Conservation (phyloP, 2,888 invertebrate species). For the Reticulitermes lucifugus region DNA sequence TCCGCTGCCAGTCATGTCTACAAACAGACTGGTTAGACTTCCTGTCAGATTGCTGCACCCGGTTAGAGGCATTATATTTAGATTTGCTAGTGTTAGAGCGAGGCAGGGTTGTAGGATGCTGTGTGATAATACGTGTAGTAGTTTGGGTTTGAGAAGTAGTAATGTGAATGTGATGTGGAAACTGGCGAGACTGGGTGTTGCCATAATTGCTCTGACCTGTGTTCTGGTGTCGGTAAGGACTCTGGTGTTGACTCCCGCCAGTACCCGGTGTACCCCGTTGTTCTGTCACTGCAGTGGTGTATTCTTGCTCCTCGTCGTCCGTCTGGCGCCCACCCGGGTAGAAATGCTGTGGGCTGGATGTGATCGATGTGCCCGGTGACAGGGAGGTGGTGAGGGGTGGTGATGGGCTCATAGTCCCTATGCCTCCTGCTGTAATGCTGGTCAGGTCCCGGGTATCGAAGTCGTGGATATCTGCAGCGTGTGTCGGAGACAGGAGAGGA, state of each 20-base stretch:
- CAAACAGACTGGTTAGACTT: slow-evolving; percentile 21
- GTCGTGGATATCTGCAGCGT: slow-evolving; percentile 56
- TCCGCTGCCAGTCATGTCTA: slow-evolving; percentile 76
- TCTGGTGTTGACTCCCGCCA: slow-evolving; percentile 37
- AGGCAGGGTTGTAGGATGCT: slow-evolving; percentile 48
- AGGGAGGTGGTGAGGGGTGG: slow-evolving; percentile 57
- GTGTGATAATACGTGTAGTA: slow-evolving; percentile 46
- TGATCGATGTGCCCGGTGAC: slow-evolving; percentile 57
- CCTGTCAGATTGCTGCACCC: slow-evolving; percentile 10
- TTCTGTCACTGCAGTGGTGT: slow-evolving; percentile 12
- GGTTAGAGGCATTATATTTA: slow-evolving; percentile 26
- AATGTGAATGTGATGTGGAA: slow-evolving; percentile 41
- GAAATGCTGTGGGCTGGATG: slow-evolving; percentile 57
- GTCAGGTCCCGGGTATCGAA: slow-evolving; percentile 51
- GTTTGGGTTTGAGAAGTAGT: slow-evolving; percentile 53
- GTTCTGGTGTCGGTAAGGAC: slow-evolving; percentile 49
- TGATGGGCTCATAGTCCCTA: slow-evolving; percentile 54
- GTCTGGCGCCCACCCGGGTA: slow-evolving; percentile 52
- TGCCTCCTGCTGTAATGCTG: slow-evolving; percentile 37
- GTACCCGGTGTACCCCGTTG: slow-evolving; percentile 21
- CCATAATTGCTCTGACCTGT: slow-evolving; percentile 49
- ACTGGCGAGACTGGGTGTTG: slow-evolving; percentile 41
- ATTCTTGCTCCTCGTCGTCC: slow-evolving; percentile 51
- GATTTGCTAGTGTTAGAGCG: slow-evolving; percentile 44
- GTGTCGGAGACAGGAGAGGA: slow-evolving; percentile 57